Percentiles rank a stretch among this genome's conserved stretches.
Evolutionary conservation across 2,797 vertebrate species (phyloP).

Genomic region (Streptopelia turtur): DNA sequence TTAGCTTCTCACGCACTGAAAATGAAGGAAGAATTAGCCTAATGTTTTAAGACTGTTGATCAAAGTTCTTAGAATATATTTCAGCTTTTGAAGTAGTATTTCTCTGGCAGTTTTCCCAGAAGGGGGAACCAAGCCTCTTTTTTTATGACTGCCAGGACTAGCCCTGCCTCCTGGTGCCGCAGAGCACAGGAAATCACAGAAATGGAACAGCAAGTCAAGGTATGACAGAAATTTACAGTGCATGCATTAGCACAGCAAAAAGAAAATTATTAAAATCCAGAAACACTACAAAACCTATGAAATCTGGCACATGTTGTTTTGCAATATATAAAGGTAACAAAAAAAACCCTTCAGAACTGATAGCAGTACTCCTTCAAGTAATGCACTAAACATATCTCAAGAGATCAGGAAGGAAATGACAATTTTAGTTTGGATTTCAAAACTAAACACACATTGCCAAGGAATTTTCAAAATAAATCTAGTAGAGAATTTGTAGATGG

Average conservation of each 20-base stretch:
- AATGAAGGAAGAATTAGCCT: constrained; percentile 57
- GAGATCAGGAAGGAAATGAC: background rate
- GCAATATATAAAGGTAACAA: background rate
- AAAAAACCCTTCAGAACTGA: background rate
- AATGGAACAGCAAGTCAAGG: background rate
- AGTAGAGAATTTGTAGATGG: background rate
- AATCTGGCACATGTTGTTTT: background rate
- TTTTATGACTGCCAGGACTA: background rate
- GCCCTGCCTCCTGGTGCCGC: background rate
- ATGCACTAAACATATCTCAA: accelerated
- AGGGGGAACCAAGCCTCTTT: constrained; percentile 25
- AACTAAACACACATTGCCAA: background rate
- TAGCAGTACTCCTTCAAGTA: background rate
- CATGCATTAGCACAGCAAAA: background rate
- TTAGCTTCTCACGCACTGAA: constrained; percentile 1
- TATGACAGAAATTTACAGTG: background rate
- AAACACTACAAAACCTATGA: background rate
- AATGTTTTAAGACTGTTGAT: constrained; percentile 63
- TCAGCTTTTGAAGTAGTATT: constrained; percentile 51
- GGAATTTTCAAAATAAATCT: background rate
- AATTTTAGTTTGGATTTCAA: background rate
- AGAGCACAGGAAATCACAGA: background rate
- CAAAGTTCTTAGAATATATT: constrained; percentile 40
- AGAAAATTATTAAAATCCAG: background rate
- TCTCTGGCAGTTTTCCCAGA: constrained; percentile 61